These are phyloP conservation scores for Podocnemis expansa DNA, from an alignment of 2,113 vertebrate species.

Conservation along the genomic window DNA sequence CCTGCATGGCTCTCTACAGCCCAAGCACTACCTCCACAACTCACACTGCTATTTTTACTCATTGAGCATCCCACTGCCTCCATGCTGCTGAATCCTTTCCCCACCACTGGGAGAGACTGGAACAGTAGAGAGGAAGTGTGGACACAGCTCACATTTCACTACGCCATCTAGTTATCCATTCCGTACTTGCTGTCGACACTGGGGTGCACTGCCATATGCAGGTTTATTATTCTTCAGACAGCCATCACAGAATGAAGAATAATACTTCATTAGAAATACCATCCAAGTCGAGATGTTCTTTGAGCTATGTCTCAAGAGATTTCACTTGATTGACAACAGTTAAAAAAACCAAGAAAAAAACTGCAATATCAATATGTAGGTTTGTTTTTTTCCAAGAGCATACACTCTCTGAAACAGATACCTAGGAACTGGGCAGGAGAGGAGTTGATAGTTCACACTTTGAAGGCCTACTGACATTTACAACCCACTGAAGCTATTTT, in stretches of 20 bases:
- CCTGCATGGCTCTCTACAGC: not conserved
- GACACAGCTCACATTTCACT: not conserved
- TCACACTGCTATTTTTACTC: not conserved
- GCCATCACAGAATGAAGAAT: not conserved
- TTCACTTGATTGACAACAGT: not conserved
- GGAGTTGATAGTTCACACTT: not conserved
- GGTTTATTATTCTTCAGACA: not conserved
- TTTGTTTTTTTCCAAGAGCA: not conserved
- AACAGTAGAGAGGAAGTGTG: not conserved
- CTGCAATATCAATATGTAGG: not conserved
- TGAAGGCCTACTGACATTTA: not conserved
- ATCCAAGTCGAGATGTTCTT: rapidly evolving
- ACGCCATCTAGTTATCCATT: not conserved
- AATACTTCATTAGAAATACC: rapidly evolving
- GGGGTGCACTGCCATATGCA: not conserved
- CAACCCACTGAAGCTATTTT: not conserved
- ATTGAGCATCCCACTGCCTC: not conserved
- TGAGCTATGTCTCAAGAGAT: rapidly evolving
- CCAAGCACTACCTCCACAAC: not conserved
- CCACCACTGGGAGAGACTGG: not conserved
- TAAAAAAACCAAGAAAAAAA: constrained; percentile 4
- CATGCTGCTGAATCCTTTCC: not conserved
- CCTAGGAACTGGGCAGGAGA: not conserved
- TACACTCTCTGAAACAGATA: rapidly evolving
- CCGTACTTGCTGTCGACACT: not conserved